Base-by-base conservation (phyloP, 2,888 invertebrate genomes). In the Pandemis cinnamomeana region DNA sequence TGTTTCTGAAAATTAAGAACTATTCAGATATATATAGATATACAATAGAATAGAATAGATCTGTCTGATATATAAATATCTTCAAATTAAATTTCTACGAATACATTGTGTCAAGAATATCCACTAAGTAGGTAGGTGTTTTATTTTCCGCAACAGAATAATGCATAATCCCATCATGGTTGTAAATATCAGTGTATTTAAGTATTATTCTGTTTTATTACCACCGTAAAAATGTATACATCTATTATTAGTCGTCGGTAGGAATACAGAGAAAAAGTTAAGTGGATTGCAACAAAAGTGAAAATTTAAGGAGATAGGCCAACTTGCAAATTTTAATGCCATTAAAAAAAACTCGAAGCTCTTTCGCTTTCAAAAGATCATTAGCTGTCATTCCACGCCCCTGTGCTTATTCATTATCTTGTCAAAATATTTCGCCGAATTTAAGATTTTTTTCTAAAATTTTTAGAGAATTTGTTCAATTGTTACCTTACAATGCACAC, bases 361-460 rank as follows among this genome's bases (percentile, higher is more conserved):
- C 71, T 71, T 74, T 74, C 74, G 70, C 87, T 85, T 90, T 92
- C 91, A 90, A 84, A 85, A 76, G 76, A 89, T 91, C 90, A 93
- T 93, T 93, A 93, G 89, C 84, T 82, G 86, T 85, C 90, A 87
- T 80, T 77, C 76, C 69, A 53, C 78, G 76, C 81, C 75, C 88
- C 90, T 92, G 91, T 89, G 91, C 84, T 87, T 83, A 89, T 91
- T 87, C 89, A 93, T 93, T 93, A 91, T 89, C 85, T 86, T 93
- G 93, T 93, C 94, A 93, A 92, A 94, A 94, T 93, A 93, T 93
- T 94, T 92, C 92, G 86, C 83, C 85, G 84, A 84, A 86, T 82
- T 82, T 78, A 79, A 78, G 78, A 76, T 77, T 82, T 84, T 88
- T 89, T 91, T 85, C 79, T 82, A 66, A 79, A 77, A 82, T 85